Base-by-base conservation (phyloP, 1,140 invertebrate species). In the Procambarus clarkii region DNA sequence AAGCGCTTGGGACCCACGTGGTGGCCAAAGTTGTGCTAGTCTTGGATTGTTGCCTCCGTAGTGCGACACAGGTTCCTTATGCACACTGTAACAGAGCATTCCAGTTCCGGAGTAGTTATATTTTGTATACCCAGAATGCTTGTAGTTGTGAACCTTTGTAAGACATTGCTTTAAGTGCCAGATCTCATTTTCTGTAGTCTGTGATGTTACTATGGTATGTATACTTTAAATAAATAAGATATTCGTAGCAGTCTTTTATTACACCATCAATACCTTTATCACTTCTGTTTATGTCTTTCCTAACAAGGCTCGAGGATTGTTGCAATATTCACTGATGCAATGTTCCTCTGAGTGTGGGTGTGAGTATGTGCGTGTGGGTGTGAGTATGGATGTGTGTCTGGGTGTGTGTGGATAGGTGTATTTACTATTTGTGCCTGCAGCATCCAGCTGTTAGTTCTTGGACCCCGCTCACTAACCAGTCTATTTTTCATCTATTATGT, bases 101-200 rank as follows among this genome's bases (percentile, higher is more conserved):
- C 89, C 90, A 81, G 60, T 82, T 83, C 48, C 84, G 48, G 85
- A 91, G 90, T 91, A 91, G 90, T 58, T 91, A 45, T 91, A 91
- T 91, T 91, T 91, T 91, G 90, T 91, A 91, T 91, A 91, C 90
- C 90, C 85, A 86, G 79, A 85, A 71, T 81, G 78, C 90, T 86
- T 86, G 84, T 86, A 86, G 90, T 85, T 48, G 83, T 79, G 58
- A 87, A 78, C 83, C 90, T 81, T 82, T 81, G 78, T 91, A 82
- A 81, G 78, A 91, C 77, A 74, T 84, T 90, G 90, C 90, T 91
- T 91, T 87, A 91, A 91, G 84, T 89, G 84, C 79, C 84, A 91
- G 90, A 91, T 91, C 90, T 91, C 90, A 91, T 74, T 79, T 78
- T 91, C 71, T 86, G 90, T 91, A 91, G 84, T 91, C 90, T 91